Conservation (phyloP, 2,888 invertebrate genomes). For the Meloe dianella region DNA sequence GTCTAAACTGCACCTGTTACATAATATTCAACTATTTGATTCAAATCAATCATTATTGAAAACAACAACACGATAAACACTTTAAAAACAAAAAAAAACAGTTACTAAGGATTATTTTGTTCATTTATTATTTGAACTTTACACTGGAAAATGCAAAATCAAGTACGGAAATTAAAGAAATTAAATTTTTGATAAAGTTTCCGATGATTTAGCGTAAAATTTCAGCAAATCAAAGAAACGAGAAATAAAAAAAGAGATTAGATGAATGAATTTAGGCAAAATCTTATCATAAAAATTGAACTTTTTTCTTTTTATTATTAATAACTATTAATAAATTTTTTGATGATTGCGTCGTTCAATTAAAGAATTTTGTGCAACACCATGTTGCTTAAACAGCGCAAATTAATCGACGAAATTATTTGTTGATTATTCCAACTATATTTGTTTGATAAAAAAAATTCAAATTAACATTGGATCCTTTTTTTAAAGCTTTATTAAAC, state of each 20-base stretch:
- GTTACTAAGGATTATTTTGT: background rate
- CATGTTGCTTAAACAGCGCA: background rate
- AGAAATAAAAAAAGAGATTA: background rate
- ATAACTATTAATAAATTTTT: background rate
- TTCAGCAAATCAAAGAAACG: background rate
- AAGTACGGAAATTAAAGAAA: background rate
- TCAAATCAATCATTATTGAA: no score
- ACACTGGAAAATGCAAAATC: background rate
- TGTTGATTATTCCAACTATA: background rate
- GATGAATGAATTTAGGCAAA: background rate
- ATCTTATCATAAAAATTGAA: background rate
- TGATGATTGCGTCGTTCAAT: constrained; percentile 2
- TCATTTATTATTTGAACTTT: background rate
- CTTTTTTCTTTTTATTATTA: no score
- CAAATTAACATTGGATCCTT: no score
- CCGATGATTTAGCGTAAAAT: background rate
- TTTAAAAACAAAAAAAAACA: background rate
- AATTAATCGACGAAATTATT: background rate
- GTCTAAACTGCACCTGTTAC: no score
- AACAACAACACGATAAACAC: no score
- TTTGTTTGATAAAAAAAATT: no score
- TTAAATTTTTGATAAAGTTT: background rate
- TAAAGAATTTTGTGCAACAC: background rate
- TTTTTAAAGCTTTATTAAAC: no score
- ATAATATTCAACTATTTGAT: background rate